phyloP scores from a whole-genome alignment of 2,797 vertebrate genomes.

The Rhinichthys osculus region DNA sequence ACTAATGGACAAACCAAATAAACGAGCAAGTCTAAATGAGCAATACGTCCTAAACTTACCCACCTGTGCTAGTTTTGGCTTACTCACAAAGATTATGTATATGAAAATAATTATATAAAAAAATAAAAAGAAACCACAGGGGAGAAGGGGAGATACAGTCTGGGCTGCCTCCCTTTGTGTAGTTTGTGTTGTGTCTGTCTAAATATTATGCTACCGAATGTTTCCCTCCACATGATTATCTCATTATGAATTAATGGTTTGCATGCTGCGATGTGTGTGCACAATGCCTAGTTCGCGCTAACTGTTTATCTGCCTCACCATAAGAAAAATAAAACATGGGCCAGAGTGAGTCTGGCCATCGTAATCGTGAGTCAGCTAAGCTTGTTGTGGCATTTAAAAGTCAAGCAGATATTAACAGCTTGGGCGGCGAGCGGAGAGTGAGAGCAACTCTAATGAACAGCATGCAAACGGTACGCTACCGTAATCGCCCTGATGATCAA shows the following conservation, averaged over 20 bases:
- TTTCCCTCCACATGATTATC: slow-evolving; percentile 73
- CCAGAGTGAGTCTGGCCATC: neutral
- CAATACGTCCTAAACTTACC: slow-evolving; percentile 77
- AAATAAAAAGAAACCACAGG: slow-evolving; percentile 1
- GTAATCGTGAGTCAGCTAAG: slow-evolving; percentile 35
- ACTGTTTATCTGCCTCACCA: slow-evolving; percentile 53
- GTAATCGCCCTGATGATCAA: slow-evolving; percentile 13
- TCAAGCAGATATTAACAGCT: slow-evolving; percentile 36
- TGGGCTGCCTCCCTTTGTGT: slow-evolving; percentile 63
- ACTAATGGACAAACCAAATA: neutral
- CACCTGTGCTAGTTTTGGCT: slow-evolving; percentile 65
- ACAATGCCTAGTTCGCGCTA: slow-evolving; percentile 52
- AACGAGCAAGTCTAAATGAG: slow-evolving; percentile 56
- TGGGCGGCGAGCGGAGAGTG: neutral
- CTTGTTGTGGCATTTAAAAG: slow-evolving; percentile 39
- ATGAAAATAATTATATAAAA: neutral
- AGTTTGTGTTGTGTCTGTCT: slow-evolving; percentile 72
- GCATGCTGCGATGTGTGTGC: slow-evolving; percentile 71
- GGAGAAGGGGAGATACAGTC: neutral
- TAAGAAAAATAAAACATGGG: slow-evolving; percentile 68
- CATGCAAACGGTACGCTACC: neutral
- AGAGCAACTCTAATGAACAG: slow-evolving; percentile 30
- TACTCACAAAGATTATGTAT: slow-evolving; percentile 58
- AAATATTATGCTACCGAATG: slow-evolving; percentile 73
- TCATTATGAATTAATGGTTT: slow-evolving; percentile 79